Evolutionary conservation across 2,888 invertebrate species (phyloP), one percentile per base, ranked within the genome.

Genomic region (Melangyna quadrimaculata): DNA sequence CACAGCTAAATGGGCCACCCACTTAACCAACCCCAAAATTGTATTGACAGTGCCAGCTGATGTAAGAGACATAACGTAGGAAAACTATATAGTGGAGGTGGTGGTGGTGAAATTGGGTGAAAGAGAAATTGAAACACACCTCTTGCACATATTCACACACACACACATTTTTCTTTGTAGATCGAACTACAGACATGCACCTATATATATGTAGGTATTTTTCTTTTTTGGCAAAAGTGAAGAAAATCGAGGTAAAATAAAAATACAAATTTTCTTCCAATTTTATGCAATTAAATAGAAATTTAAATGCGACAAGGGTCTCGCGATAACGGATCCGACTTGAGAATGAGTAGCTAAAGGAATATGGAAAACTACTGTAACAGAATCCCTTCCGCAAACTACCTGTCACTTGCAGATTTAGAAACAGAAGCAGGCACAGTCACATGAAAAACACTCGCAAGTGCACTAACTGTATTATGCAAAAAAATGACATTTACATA

Each of bases 11-110:
- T 19, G 12, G 1, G 0, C 35, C 59, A 35, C 59, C 37, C 59
- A 83, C 74, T 79, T 75, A 73, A 78, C 48, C 77, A 27, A 55
- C 70, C 61, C 77, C 65, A 45, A 45, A n/a, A 43, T 27, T 45
- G 19, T 37, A 73, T 77, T 73, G 72, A 69, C 80, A 77, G 61
- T 10, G 51, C 55, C 86, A 86, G 86, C 86, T 86, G 86, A 86
- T 86, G 86, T 86, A 70, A 81, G 65, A 81, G 78, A 77, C 63
- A 55, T 37, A 75, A 75, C 59, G 14, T 71, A 40, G 57, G 29
- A 55, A 45, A 45, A 32, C 12, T 24, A n/a, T n/a, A n/a, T n/a
- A 45, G 29, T 43, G 14, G 7, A 63, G 17, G 7, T 27, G 43
- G 29, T 45, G 43, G 63, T 43, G 43, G n/a, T 72, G 71, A 63